These are phyloP conservation scores for Muscidifurax raptorellus DNA, from an alignment of 1,140 invertebrate genomes.

Conservation along the genomic window DNA sequence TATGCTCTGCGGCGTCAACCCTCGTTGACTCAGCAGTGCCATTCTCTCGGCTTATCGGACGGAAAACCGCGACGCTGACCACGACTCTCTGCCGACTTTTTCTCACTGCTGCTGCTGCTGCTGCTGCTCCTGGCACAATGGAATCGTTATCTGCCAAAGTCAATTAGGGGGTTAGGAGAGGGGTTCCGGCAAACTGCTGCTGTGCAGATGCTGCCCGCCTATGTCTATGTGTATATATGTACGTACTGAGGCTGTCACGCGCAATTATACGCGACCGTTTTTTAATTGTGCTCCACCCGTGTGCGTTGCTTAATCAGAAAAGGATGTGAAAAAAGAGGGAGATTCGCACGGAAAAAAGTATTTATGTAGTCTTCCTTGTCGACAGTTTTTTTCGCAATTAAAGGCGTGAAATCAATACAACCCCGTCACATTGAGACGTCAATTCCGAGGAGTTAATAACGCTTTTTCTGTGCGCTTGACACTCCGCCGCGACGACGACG, in stretches of 20 bases:
- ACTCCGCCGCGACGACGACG: constrained; percentile 12
- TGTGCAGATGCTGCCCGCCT: constrained; percentile 2
- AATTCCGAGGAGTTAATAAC: constrained; percentile 53
- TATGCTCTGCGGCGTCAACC: constrained; percentile 48
- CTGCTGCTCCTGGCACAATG: constrained; percentile 58
- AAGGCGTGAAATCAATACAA: constrained; percentile 48
- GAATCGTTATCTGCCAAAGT: constrained; percentile 63
- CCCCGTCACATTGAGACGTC: constrained; percentile 46
- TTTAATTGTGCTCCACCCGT: constrained; percentile 32
- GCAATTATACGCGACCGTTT: constrained; percentile 29
- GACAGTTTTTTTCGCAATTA: background rate
- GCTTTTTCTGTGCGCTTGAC: constrained; percentile 51
- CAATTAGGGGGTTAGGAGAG: constrained; percentile 30
- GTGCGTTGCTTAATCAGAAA: constrained; percentile 14
- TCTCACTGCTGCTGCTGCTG: background rate
- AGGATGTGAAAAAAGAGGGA: background rate
- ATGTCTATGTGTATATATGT: background rate
- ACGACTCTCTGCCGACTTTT: constrained; percentile 18
- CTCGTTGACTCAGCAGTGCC: constrained; percentile 65
- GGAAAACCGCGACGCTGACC: constrained; percentile 56
- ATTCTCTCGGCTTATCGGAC: constrained; percentile 61
- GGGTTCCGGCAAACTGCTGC: background rate
- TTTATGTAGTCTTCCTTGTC: no score
- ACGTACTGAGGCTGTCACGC: background rate
- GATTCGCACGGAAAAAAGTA: no score